Evolutionary conservation across 2,888 invertebrate species (phyloP), one percentile per base, ranked within the genome.

Genomic region (Drosophila acutilabella): DNA sequence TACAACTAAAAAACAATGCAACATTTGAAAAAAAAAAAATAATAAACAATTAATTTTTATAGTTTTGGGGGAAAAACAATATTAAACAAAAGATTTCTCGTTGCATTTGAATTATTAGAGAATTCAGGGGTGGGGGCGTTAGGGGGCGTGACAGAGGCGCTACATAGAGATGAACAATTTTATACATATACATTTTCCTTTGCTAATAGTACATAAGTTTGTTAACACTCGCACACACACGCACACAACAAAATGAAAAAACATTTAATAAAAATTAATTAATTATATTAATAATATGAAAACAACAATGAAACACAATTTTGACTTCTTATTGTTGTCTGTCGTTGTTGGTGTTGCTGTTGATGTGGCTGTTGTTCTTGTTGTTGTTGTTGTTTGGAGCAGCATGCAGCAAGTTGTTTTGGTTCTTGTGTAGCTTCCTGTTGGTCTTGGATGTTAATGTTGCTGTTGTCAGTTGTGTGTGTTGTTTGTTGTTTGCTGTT

Each of bases 1-100:
- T 56, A 67, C 42, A 77, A 67, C 78, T 87, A 56, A 78, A 81
- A 73, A 81, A 81, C 69, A 41, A 86, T 86, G 84, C 81, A 81
- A 77, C 68, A 83, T 60, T 65, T 51, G 62, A 50, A 59, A 48
- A 54, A 70, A 65, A 36, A 23, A 23, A 36, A 10, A 56, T 36
- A 30, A 30, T 30, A 30, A 30, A 30, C 30, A 36, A 36, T 36
- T 36, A 36, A 36, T 36, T 11, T 30, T 36, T 36, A 36, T 36
- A 30, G n/a, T 23, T n/a, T 26, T 44, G 16, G 44, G 44, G 30
- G 13, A 44, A 33, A 42, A 56, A 44, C 33, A 44, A 56, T 40
- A 58, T 44, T 53, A 16, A 78, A 74, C 61, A 75, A 53, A 66
- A 50, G 13, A 56, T 20, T 51, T 65, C 60, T 73, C 44, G 59